Conservation (phyloP, 2,888 invertebrate species). For the Eupithecia insigniata region DNA sequence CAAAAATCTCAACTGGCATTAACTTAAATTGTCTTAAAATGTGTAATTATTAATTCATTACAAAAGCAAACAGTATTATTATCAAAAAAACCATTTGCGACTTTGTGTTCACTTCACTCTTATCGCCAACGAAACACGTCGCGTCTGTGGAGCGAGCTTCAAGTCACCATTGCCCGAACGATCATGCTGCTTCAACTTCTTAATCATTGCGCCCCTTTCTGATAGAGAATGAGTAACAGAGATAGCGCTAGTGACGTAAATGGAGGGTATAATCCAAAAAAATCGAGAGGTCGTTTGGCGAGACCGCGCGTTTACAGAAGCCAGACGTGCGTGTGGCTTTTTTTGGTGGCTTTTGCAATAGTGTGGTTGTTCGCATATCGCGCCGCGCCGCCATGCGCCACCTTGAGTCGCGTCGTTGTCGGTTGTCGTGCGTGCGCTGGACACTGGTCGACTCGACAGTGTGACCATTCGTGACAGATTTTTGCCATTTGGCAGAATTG, state of each 20-base stretch:
- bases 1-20: neutral
- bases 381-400: neutral
- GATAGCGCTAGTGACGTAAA: neutral
- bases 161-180: neutral
- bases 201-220: slow-evolving; percentile 1
- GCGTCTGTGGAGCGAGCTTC: neutral
- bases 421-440: neutral
- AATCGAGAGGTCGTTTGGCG: neutral
- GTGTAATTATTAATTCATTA: too few species aligned
- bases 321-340: too few species aligned
- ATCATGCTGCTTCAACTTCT: slow-evolving; percentile 4
- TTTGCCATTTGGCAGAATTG: too few species aligned
- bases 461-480: too few species aligned
- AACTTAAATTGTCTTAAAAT: neutral
- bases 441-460: neutral
- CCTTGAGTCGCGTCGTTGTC: neutral
- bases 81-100: neutral
- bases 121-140: neutral
- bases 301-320: neutral
- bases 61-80: neutral
- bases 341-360: neutral
- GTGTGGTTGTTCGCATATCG: neutral
- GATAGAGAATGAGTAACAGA: slow-evolving; percentile 1
- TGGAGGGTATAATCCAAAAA: neutral
- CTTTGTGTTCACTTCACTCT: neutral